Base-by-base conservation (phyloP, 1,140 invertebrate genomes). In the Helicoverpa armigera region DNA sequence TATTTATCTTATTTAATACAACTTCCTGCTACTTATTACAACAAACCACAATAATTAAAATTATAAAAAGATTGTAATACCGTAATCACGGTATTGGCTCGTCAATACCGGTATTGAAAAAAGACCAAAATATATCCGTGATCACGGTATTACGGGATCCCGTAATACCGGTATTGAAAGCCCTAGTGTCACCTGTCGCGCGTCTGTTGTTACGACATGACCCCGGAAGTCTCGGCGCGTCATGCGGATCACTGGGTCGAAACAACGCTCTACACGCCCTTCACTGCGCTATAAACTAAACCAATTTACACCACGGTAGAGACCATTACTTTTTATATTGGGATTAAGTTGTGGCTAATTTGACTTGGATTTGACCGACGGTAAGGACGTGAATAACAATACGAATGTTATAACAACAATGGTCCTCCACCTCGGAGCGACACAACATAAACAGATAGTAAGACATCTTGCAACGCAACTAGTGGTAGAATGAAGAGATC, bases 401-500 rank as follows among this genome's bases (percentile, higher is more conserved):
- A 69, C 16, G 18, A 23, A 48, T 69, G 67, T 72, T 51, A 54
- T 31, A 14, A 69, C 16, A 72, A 72, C 7, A 51, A 72, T 14
- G 10, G 29, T 58, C n/a, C 29, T 16, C 43, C 4, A 50, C 11
- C 53, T 43, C 14, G 3, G 2, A 75, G 54, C 23, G 50, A 61
- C 56, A 60, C 35, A 50, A 75, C 18, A 23, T 69, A 23, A 51
- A 56, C 48, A 60, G 16, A 69, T 75, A 51, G 16, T 76, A 77
- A 77, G 76, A 16, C 63, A 43, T 79, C 63, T 79, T 58, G 65
- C 51, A 70, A 69, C 53, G 63, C 72, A 73, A 81, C 78, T 75
- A 80, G 51, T 76, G 67, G 65, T 74, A 61, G 78, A 81, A 85
- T 79, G 79, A 82, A 79, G 73, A 83, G 85, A 86, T 86, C 82